Conservation (phyloP, 2,797 vertebrate species). For the Chlorospingus semifuscus region DNA sequence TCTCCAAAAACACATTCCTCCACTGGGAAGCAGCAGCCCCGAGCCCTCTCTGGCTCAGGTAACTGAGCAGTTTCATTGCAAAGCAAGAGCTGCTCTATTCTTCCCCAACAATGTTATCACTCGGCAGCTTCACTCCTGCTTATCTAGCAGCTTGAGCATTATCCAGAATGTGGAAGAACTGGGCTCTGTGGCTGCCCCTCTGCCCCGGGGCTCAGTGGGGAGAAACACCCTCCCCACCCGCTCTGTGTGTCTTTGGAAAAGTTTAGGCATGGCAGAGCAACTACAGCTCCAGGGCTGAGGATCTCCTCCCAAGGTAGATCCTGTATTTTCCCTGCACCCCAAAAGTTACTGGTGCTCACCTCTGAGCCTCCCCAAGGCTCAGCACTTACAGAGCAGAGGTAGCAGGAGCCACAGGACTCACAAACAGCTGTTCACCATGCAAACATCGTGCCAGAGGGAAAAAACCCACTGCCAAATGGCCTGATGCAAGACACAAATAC, state of each 20-base stretch:
- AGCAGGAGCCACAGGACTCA: not conserved
- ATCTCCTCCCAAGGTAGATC: not conserved
- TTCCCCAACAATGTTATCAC: conserved; percentile 61
- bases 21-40: not conserved
- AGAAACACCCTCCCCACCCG: not conserved
- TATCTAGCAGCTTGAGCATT: conserved; percentile 34
- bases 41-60: not conserved
- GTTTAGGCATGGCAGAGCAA: not conserved
- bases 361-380: not conserved
- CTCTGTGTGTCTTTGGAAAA: not conserved
- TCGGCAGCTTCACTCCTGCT: not conserved
- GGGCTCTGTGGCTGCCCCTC: not conserved
- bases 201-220: not conserved
- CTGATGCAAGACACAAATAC: not conserved
- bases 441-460: not conserved
- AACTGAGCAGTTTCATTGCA: conserved; percentile 1
- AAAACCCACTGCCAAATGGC: fast-evolving
- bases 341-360: not conserved
- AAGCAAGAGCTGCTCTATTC: conserved; percentile 19
- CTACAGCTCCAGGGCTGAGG: not conserved
- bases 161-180: conserved; percentile 51
- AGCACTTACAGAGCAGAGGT: fast-evolving
- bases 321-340: not conserved
- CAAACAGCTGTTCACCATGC: not conserved
- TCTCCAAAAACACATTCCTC: conserved; percentile 43